These are phyloP conservation scores for Porites lutea DNA, from an alignment of 64 coral and sea anemone species.

Conservation along the genomic window DNA sequence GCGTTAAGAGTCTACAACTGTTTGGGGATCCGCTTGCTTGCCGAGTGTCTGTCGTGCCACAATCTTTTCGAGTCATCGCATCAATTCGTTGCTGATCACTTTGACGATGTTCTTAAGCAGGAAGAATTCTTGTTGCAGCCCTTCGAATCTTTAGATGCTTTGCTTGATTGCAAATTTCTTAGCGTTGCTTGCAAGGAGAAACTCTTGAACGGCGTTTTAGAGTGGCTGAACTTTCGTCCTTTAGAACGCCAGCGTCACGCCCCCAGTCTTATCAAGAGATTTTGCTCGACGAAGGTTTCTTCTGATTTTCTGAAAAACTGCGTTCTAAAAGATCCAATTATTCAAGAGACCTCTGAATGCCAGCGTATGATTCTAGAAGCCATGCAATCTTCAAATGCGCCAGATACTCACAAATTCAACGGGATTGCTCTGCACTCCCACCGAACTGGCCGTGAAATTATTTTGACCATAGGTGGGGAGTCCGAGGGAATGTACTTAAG, in stretches of 20 bases:
- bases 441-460: constrained; percentile 40
- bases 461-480: constrained; percentile 86
- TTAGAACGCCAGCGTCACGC: constrained; percentile 24
- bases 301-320: constrained; percentile 24
- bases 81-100: constrained; percentile 74
- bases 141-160: constrained; percentile 68
- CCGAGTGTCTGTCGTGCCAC: constrained; percentile 77
- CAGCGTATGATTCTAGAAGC: constrained; percentile 64
- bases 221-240: constrained; percentile 53
- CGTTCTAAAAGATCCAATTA: constrained; percentile 54
- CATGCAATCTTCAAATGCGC: constrained; percentile 36
- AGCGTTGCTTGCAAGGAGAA: constrained; percentile 57
- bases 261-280: constrained; percentile 37
- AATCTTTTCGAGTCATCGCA: constrained; percentile 75
- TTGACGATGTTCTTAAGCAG: constrained; percentile 71
- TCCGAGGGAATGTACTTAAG: constrained; percentile 62
- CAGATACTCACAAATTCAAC: constrained; percentile 65
- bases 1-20: constrained; percentile 75
- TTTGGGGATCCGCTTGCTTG: constrained; percentile 87
- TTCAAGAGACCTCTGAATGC: constrained; percentile 55
- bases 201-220: constrained; percentile 31
- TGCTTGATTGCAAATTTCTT: constrained; percentile 66
- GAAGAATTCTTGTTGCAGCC: constrained; percentile 93
- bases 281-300: constrained; percentile 46
- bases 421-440: constrained; percentile 46